Evolutionary conservation across 1,140 invertebrate species (phyloP).

Genomic region (Drosophila cardini): DNA sequence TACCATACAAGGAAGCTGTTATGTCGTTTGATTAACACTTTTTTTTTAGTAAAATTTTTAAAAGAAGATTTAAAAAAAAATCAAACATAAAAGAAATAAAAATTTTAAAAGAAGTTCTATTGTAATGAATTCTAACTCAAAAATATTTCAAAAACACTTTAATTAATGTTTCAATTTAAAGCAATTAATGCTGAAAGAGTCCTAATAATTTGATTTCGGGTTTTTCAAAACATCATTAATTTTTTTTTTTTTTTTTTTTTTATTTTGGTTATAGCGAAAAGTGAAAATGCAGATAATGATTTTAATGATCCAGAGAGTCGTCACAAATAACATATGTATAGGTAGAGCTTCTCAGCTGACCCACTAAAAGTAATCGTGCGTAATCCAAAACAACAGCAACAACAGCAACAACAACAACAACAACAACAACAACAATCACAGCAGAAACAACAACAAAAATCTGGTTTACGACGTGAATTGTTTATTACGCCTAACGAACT

Average conservation of each 20-base stretch:
- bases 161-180: too few species aligned
- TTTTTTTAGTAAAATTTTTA: too few species aligned
- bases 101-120: too few species aligned
- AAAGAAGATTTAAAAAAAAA: too few species aligned
- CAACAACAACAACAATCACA: conserved; percentile 33
- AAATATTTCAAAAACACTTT: too few species aligned
- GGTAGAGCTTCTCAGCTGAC: conserved; percentile 40
- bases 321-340: neutral
- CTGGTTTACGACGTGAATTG: conserved; percentile 72
- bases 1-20: too few species aligned
- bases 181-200: neutral
- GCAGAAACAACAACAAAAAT: conserved; percentile 48
- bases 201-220: neutral
- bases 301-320: conserved; percentile 43
- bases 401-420: conserved; percentile 2
- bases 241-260: neutral
- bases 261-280: conserved; percentile 31
- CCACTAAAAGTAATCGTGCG: conserved; percentile 62
- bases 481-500: conserved; percentile 75
- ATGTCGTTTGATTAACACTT: too few species aligned
- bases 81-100: too few species aligned
- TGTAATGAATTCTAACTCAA: too few species aligned
- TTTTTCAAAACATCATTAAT: too few species aligned
- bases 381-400: conserved; percentile 37
- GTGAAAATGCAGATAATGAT: conserved; percentile 42